These are phyloP conservation scores for Antheraea pernyi DNA, from an alignment of 1,140 invertebrate species.

Conservation along the genomic window DNA sequence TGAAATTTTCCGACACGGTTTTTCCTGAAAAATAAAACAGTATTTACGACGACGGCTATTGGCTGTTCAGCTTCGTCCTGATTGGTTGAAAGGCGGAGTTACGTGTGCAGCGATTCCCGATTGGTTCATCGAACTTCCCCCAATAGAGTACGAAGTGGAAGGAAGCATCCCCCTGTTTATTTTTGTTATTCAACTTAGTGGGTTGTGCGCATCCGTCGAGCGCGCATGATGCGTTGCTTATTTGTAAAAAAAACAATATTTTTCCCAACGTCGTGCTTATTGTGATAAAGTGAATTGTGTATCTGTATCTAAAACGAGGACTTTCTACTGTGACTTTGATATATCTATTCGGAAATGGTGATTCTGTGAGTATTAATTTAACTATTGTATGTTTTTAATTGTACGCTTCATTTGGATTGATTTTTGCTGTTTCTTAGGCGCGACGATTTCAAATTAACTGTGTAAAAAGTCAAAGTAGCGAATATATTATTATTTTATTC, in stretches of 20 bases:
- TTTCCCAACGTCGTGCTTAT: conserved; percentile 11
- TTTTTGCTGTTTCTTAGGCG: neutral
- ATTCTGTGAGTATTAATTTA: conserved; percentile 64
- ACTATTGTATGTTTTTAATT: neutral
- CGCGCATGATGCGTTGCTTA: conserved; percentile 26
- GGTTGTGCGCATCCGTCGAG: conserved; percentile 55
- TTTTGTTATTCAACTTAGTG: conserved; percentile 72
- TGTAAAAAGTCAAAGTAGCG: too few relatives aligned
- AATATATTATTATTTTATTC: too few relatives aligned
- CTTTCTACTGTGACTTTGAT: conserved; percentile 39
- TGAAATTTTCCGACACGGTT: conserved; percentile 24
- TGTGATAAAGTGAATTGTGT: conserved; percentile 31
- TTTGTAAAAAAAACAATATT: conserved; percentile 9
- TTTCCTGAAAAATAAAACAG: conserved; percentile 59
- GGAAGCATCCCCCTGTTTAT: conserved; percentile 71
- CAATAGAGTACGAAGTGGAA: conserved; percentile 37
- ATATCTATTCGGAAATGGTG: conserved; percentile 63
- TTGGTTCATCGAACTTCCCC: conserved; percentile 41
- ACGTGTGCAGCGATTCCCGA: conserved; percentile 15
- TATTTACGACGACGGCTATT: conserved; percentile 37
- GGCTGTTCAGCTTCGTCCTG: conserved; percentile 26
- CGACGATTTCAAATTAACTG: too few relatives aligned
- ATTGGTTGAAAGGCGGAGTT: conserved; percentile 60
- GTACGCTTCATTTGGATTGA: neutral
- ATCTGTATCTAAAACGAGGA: conserved; percentile 20